Conservation (phyloP, 2,797 vertebrate species). For the Clarias platycephalus region DNA sequence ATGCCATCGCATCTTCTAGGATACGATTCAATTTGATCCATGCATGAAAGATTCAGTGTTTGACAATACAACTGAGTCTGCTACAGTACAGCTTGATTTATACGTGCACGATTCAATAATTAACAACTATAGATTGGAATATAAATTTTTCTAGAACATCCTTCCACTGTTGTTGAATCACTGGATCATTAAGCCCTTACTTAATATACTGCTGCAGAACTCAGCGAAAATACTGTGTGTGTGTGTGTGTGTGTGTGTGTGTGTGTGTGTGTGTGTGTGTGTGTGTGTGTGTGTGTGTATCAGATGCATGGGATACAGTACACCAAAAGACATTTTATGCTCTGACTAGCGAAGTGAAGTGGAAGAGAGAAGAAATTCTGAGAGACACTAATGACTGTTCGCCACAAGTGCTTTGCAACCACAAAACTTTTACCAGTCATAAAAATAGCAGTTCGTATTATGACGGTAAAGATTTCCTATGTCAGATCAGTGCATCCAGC, state of each 20-base stretch:
- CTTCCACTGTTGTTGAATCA: neutral
- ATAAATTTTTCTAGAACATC: neutral
- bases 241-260: neutral
- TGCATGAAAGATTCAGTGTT: neutral
- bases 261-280: neutral
- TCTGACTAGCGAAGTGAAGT: conserved; percentile 5
- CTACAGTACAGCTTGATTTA: neutral
- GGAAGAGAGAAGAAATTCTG: neutral
- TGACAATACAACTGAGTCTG: neutral
- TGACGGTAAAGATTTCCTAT: neutral
- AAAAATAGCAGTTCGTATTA: neutral
- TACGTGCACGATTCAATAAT: neutral
- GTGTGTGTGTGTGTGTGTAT: neutral
- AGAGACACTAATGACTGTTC: conserved; percentile 26
- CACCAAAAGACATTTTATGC: neutral
- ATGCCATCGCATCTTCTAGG: neutral
- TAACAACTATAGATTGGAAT: neutral
- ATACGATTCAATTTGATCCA: neutral
- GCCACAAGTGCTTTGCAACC: conserved; percentile 14
- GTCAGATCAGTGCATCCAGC: neutral
- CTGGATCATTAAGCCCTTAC: neutral
- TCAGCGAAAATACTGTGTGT: neutral
- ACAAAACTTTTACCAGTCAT: neutral
- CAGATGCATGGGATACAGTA: neutral
- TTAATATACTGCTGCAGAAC: neutral